A percentile compares a stretch with the other conserved stretches of the same genome.
Conservation (phyloP, 2,888 invertebrate genomes). For the Bugula neritina region DNA sequence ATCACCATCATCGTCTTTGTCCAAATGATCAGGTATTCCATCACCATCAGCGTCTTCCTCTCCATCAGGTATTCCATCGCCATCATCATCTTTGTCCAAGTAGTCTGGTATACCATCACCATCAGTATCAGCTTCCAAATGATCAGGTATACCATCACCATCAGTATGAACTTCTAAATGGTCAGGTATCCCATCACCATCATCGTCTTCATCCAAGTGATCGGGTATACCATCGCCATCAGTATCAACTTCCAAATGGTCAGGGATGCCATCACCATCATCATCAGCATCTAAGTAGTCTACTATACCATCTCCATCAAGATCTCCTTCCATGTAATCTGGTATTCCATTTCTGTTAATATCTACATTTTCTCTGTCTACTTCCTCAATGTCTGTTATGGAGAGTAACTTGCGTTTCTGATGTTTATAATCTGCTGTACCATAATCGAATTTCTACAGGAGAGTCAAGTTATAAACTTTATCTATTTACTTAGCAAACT, state of each 20-base stretch:
- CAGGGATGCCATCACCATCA: slow-evolving; percentile 33
- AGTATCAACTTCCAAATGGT: slow-evolving; percentile 28
- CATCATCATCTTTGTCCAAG: slow-evolving; percentile 7
- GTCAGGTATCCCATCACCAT: slow-evolving; percentile 12
- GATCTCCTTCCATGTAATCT: slow-evolving; percentile 37
- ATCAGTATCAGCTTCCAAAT: slow-evolving; percentile 5
- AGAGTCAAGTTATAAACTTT: too few relatives aligned
- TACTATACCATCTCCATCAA: slow-evolving; percentile 36
- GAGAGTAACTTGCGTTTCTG: background rate
- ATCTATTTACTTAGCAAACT: too few relatives aligned
- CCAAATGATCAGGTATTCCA: slow-evolving; percentile 7
- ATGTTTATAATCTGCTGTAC: too few relatives aligned
- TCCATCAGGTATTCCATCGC: slow-evolving; percentile 7
- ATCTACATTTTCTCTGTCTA: slow-evolving; percentile 36
- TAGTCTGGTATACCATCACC: slow-evolving; percentile 21
- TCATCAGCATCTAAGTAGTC: slow-evolving; percentile 32
- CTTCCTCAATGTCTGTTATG: slow-evolving; percentile 29
- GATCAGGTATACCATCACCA: slow-evolving; percentile 16
- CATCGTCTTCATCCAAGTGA: background rate
- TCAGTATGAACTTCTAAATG: slow-evolving; percentile 10
- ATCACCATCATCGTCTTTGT: slow-evolving; percentile 10
- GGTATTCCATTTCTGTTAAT: slow-evolving; percentile 42
- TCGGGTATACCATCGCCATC: slow-evolving; percentile 5
- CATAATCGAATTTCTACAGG: too few relatives aligned
- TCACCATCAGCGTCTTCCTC: slow-evolving; percentile 15